Evolutionary conservation across 1,140 invertebrate species (phyloP).

Genomic region (Brachionus plicatilis): DNA sequence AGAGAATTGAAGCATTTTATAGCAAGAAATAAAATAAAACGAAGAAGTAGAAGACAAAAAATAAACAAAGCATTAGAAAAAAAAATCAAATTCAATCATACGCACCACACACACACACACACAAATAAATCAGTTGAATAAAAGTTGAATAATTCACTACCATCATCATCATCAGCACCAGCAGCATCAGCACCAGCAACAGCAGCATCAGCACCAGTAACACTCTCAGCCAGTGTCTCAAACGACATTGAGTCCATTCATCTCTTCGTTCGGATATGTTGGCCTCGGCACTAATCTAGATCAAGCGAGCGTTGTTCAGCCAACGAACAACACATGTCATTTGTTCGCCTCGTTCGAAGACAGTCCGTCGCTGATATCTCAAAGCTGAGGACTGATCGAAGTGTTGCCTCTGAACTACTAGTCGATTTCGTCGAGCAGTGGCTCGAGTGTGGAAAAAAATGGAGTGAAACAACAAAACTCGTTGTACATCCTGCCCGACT

Average conservation of each 20-base stretch:
- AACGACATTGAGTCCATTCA: background rate
- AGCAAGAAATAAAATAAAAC: no score
- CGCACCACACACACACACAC: no score
- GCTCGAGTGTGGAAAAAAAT: slow-evolving; percentile 66
- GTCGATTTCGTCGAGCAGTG: slow-evolving; percentile 71
- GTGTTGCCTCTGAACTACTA: slow-evolving; percentile 74
- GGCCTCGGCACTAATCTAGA: background rate
- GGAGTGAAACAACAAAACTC: slow-evolving; percentile 4
- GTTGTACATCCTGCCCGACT: slow-evolving; percentile 6
- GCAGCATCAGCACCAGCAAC: background rate
- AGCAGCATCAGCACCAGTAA: background rate
- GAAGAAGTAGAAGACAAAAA: no score
- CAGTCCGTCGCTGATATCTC: background rate
- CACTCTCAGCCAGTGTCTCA: background rate
- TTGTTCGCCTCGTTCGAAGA: background rate
- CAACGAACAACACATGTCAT: background rate
- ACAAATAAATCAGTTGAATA: no score
- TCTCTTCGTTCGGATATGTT: slow-evolving; percentile 19
- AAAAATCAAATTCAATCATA: no score
- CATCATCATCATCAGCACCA: background rate
- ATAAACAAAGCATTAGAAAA: no score
- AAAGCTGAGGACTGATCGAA: slow-evolving; percentile 64
- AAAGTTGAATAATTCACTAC: no score
- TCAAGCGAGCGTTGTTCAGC: no score
- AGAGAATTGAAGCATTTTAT: no score